Evolutionary conservation across 2,797 vertebrate species (phyloP).

Genomic region (Galago senegalensis): DNA sequence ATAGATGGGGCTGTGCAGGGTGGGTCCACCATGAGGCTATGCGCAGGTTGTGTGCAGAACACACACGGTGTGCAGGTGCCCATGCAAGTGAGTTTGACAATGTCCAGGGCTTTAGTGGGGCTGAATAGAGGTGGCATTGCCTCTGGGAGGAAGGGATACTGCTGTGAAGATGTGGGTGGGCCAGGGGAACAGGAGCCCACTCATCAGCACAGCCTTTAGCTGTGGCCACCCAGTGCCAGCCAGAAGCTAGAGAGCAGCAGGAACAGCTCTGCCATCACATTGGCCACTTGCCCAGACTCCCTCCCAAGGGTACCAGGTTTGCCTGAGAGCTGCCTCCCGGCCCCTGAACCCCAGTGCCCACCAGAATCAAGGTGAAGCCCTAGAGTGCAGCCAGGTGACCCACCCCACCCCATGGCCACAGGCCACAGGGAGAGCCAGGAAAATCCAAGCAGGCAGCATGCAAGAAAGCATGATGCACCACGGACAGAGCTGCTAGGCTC

Average conservation of each 20-base stretch:
- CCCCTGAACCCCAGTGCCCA: neutral
- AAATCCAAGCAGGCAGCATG: neutral
- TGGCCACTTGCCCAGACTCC: neutral
- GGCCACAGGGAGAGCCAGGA: neutral
- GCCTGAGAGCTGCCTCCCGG: neutral
- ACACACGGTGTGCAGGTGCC: too few relatives aligned
- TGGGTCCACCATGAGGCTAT: neutral
- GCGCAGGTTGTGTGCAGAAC: accelerated
- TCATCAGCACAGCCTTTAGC: too few relatives aligned
- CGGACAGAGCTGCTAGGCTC: neutral
- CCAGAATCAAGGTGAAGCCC: neutral
- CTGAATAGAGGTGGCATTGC: neutral
- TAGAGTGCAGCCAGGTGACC: neutral
- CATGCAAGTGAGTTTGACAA: accelerated
- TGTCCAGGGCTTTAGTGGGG: neutral
- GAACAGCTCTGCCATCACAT: neutral
- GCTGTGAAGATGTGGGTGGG: neutral
- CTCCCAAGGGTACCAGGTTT: neutral
- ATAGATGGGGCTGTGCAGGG: neutral
- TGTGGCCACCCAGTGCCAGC: neutral
- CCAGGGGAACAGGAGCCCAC: neutral
- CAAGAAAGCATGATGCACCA: neutral
- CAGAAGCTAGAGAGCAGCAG: neutral
- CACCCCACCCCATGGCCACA: too few relatives aligned
- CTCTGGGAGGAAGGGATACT: too few relatives aligned